Conservation (phyloP, 2,113 vertebrate species). For the Narcine bancroftii region DNA sequence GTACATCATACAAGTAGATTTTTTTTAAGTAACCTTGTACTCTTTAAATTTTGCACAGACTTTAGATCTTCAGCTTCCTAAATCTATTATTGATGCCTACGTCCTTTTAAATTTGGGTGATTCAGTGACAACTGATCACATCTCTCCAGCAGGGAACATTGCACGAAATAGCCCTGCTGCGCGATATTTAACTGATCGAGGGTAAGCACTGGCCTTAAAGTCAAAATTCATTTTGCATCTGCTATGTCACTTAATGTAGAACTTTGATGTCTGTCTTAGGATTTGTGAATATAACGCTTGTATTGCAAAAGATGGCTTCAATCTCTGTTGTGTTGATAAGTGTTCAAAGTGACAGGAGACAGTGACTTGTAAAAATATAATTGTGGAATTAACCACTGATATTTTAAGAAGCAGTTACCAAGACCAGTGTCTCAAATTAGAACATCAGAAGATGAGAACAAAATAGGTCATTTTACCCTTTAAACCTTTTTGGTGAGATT, state of each 20-base stretch:
- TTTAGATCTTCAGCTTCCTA: conserved; percentile 58
- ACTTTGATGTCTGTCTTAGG: neutral
- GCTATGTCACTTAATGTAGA: neutral
- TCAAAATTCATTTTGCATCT: neutral
- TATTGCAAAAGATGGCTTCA: neutral
- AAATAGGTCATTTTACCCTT: too few species aligned
- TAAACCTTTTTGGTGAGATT: too few species aligned
- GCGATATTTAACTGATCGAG: conserved; percentile 73
- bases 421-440: neutral
- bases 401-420: neutral
- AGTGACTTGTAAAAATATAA: neutral
- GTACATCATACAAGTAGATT: neutral
- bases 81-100: conserved; percentile 71
- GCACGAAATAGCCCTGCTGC: conserved; percentile 87
- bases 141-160: conserved; percentile 95
- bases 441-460: neutral
- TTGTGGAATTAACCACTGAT: neutral
- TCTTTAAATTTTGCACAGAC: conserved; percentile 57
- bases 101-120: conserved; percentile 88
- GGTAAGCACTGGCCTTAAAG: conserved; percentile 56
- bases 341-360: too few species aligned
- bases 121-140: conserved; percentile 96
- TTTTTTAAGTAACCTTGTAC: conserved; percentile 1
- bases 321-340: neutral
- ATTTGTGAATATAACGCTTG: neutral